These are phyloP conservation scores for Chamaea fasciata DNA, from an alignment of 2,113 vertebrate genomes.

Conservation along the genomic window DNA sequence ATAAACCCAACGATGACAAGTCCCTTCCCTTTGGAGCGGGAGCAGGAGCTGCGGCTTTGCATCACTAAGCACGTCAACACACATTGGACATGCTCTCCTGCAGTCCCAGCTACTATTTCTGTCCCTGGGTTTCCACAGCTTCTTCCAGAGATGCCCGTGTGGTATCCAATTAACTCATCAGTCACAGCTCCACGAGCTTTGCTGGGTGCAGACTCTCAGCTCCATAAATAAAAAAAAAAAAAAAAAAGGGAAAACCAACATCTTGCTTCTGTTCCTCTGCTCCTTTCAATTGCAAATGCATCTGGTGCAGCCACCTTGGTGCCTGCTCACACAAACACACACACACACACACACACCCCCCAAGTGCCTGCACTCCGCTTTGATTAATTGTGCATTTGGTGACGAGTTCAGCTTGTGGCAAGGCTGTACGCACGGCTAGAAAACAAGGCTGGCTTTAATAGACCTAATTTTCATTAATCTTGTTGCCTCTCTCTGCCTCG, in stretches of 20 bases:
- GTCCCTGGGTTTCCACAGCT: neutral
- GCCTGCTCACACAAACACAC: neutral
- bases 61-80: neutral
- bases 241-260: slow-evolving; percentile 13
- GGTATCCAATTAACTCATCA: slow-evolving; percentile 18
- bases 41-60: neutral
- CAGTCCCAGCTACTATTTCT: neutral
- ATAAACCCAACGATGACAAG: neutral
- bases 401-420: neutral
- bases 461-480: slow-evolving; percentile 8
- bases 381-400: neutral
- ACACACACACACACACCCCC: neutral
- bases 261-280: neutral
- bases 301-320: neutral
- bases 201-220: slow-evolving; percentile 1
- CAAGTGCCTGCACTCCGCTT: neutral
- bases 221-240: slow-evolving; percentile 39
- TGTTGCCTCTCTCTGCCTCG: neutral
- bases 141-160: neutral
- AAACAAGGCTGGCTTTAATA: neutral
- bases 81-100: neutral
- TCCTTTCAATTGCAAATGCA: slow-evolving; percentile 11
- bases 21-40: neutral
- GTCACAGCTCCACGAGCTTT: neutral
- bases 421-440: neutral